phyloP scores from a whole-genome alignment of 2,797 vertebrate genomes.

The Carapus acus region DNA sequence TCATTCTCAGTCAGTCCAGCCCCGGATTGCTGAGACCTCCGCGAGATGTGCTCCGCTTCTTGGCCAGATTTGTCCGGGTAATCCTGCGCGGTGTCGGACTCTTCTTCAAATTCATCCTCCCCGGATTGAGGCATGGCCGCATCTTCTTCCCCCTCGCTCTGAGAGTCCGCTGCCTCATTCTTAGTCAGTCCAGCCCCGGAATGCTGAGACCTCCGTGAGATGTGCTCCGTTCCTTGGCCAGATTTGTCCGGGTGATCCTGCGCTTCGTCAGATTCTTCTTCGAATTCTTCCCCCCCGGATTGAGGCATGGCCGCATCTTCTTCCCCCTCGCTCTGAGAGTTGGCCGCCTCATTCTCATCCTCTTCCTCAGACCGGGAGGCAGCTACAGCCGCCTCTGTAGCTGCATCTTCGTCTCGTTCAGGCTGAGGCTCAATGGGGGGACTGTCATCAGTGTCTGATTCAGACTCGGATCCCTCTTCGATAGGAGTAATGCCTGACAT shows the following conservation, averaged over 20 bases:
- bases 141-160: constrained; percentile 7
- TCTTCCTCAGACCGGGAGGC: constrained; percentile 12
- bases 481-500: too few species aligned
- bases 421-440: background rate
- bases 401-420: background rate
- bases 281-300: constrained; percentile 22
- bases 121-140: constrained; percentile 2
- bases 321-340: background rate
- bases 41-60: too few species aligned
- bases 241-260: too few species aligned
- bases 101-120: constrained; percentile 10
- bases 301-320: background rate
- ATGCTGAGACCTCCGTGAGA: too few species aligned
- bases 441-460: background rate
- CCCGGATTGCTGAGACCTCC: too few species aligned
- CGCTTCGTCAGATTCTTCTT: background rate
- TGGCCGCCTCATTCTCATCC: background rate
- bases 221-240: too few species aligned
- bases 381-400: constrained; percentile 1
- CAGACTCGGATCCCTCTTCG: constrained; percentile 10
- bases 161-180: background rate
- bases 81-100: too few species aligned
- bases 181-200: too few species aligned
- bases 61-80: too few species aligned
- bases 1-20: background rate